Percentiles rank a stretch among this genome's conserved stretches.
Evolutionary conservation across 2,797 vertebrate species (phyloP).

Genomic region (Peromyscus melanophrys): DNA sequence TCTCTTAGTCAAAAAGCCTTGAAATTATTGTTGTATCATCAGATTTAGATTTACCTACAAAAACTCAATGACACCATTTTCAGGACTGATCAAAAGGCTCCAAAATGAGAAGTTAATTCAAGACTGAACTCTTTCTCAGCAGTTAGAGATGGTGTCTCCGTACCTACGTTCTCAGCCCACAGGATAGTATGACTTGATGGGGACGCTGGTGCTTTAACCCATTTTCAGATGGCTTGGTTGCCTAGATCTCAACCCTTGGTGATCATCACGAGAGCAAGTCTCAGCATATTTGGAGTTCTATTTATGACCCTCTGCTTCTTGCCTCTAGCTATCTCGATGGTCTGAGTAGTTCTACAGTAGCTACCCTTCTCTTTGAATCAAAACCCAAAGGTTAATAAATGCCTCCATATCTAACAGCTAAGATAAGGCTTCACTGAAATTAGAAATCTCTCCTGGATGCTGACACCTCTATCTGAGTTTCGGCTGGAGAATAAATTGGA

Average conservation of each 20-base stretch:
- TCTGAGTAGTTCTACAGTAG: slow-evolving; percentile 38
- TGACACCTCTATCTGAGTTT: slow-evolving; percentile 63
- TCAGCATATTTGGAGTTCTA: background rate
- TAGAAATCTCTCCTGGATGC: slow-evolving; percentile 67
- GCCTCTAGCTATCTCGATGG: slow-evolving; percentile 14
- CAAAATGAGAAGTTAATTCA: slow-evolving; percentile 40
- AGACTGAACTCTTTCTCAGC: background rate
- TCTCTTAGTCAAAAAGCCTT: background rate
- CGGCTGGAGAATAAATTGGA: slow-evolving; percentile 54
- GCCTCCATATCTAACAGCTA: slow-evolving; percentile 19
- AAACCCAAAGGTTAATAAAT: slow-evolving; percentile 65
- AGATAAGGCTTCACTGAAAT: background rate
- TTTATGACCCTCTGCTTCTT: slow-evolving; percentile 44
- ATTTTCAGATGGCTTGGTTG: background rate
- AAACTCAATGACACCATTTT: slow-evolving; percentile 10
- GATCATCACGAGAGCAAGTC: background rate
- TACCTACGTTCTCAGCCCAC: background rate
- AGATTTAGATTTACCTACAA: slow-evolving; percentile 18
- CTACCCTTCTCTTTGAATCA: slow-evolving; percentile 42
- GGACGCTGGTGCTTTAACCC: background rate
- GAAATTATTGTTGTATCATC: background rate
- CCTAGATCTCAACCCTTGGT: slow-evolving; percentile 6
- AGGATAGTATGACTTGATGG: background rate
- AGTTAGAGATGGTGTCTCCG: slow-evolving; percentile 9
- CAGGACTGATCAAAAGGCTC: slow-evolving; percentile 22